These are phyloP conservation scores for Anolis carolinensis DNA, from an alignment of 2,113 vertebrate genomes.

Conservation along the genomic window DNA sequence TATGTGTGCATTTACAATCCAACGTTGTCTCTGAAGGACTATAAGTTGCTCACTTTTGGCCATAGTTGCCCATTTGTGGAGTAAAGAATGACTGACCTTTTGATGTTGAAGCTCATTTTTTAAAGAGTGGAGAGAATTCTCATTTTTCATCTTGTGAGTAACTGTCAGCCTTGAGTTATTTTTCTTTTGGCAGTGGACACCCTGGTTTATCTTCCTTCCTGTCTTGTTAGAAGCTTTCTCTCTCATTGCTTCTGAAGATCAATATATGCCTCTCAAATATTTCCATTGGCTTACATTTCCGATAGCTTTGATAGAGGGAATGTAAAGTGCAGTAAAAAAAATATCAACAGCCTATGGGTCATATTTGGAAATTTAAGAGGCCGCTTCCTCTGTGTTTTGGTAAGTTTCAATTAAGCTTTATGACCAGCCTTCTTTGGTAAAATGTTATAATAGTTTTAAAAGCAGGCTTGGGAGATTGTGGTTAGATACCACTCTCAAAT, in stretches of 20 bases:
- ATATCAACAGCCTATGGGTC: slow-evolving; percentile 24
- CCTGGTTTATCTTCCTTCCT: slow-evolving; percentile 40
- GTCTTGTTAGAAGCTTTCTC: not conserved
- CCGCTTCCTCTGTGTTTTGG: slow-evolving; percentile 35
- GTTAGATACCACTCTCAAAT: not conserved
- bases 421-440: not conserved
- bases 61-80: not conserved
- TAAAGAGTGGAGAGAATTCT: too few species aligned
- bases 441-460: not conserved
- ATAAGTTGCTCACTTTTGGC: not conserved
- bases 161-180: not conserved
- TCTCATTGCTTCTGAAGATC: not conserved
- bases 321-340: slow-evolving; percentile 2
- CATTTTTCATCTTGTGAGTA: not conserved
- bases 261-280: not conserved
- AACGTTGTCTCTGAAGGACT: too few species aligned
- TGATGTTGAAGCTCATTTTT: not conserved
- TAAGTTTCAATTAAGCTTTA: slow-evolving; percentile 10
- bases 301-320: not conserved
- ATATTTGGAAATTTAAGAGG: not conserved
- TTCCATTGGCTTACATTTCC: not conserved
- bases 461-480: not conserved
- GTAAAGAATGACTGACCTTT: not conserved
- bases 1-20: too few species aligned
- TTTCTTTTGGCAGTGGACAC: not conserved